Conservation (phyloP, 2,888 invertebrate species). For the Hesperia comma region DNA sequence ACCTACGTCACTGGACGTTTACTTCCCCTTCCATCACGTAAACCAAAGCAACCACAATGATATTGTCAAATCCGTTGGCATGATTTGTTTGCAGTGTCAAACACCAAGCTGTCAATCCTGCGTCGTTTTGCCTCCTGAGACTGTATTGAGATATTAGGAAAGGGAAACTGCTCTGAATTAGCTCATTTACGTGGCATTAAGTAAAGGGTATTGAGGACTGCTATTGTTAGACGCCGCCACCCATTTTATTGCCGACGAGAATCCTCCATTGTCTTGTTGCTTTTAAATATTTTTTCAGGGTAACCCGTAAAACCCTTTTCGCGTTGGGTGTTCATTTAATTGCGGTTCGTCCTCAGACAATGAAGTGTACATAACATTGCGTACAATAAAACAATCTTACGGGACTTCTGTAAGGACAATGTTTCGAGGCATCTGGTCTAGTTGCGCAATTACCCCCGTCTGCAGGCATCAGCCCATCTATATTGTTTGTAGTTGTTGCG, state of each 20-base stretch:
- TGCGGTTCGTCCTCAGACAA: constrained; percentile 63
- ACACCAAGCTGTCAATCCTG: too few relatives aligned
- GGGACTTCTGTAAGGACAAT: constrained; percentile 25
- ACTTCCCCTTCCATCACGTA: too few relatives aligned
- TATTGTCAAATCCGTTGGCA: too few relatives aligned
- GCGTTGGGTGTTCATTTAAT: constrained; percentile 66
- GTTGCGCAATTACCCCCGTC: constrained; percentile 33
- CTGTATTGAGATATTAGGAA: constrained; percentile 44
- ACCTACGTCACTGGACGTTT: too few relatives aligned
- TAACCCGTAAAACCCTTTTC: constrained; percentile 61
- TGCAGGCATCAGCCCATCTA: constrained; percentile 25
- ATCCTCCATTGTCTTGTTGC: constrained; percentile 66
- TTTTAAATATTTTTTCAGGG: constrained; percentile 61
- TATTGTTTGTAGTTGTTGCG: constrained; percentile 38
- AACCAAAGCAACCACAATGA: too few relatives aligned
- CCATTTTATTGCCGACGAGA: constrained; percentile 61
- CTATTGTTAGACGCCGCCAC: constrained; percentile 40
- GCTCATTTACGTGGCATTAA: constrained; percentile 58
- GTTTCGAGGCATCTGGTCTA: constrained; percentile 14
- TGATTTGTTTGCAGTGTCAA: too few relatives aligned
- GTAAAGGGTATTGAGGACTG: constrained; percentile 44
- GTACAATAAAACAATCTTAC: constrained; percentile 8
- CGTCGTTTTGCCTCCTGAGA: too few relatives aligned
- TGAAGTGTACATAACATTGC: constrained; percentile 66
- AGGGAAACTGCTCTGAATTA: constrained; percentile 61